Evolutionary conservation across 2,113 vertebrate species (phyloP).

Genomic region (Antidorcas marsupialis): DNA sequence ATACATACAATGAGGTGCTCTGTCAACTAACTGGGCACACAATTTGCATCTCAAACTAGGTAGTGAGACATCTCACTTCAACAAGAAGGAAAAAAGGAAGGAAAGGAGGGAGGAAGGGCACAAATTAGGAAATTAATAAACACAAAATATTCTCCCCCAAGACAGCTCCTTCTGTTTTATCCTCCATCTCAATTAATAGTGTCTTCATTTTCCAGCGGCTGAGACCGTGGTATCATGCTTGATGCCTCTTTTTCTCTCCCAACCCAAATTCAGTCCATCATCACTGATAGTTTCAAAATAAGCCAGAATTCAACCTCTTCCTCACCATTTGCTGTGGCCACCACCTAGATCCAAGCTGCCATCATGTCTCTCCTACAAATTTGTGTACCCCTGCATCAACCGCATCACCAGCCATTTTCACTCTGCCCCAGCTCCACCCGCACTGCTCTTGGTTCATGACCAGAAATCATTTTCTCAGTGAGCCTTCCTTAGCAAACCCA

Average conservation of each 20-base stretch:
- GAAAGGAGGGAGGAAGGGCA: not conserved
- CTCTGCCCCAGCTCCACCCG: not conserved
- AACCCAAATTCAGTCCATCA: not conserved
- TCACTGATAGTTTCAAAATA: not conserved
- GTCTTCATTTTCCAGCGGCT: not conserved
- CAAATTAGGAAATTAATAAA: not conserved
- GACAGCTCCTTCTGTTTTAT: too few species aligned
- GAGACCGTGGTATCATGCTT: not conserved
- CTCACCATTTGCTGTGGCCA: not conserved
- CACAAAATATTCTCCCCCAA: not conserved
- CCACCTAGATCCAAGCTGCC: not conserved
- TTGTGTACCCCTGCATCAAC: not conserved
- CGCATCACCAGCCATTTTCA: rapidly evolving
- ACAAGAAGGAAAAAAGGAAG: not conserved
- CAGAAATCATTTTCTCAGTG: not conserved
- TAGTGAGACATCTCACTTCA: not conserved
- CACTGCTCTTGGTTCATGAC: not conserved
- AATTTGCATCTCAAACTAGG: not conserved
- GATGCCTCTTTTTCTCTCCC: not conserved
- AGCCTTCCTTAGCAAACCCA: not conserved
- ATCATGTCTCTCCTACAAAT: not conserved
- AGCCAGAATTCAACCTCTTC: not conserved
- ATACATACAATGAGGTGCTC: not conserved
- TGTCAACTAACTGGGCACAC: not conserved
- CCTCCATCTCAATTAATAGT: not conserved